These are phyloP conservation scores for Tragelaphus buxtoni DNA, from an alignment of 2,113 vertebrate species.

Conservation along the genomic window DNA sequence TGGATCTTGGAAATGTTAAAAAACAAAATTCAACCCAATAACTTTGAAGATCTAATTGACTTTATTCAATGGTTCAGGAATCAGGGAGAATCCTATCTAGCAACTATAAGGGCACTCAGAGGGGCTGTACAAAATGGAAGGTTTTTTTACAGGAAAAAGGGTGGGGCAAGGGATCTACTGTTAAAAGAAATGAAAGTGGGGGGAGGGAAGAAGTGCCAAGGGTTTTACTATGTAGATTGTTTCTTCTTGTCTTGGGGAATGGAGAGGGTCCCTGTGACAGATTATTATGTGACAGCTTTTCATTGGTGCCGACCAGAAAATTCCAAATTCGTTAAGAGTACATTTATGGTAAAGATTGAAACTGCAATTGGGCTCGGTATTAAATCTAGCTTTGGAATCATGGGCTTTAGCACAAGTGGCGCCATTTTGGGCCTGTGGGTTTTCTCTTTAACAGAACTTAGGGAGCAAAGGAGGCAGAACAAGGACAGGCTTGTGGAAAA, in stretches of 20 bases:
- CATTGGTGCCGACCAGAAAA: not conserved
- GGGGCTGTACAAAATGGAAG: not conserved
- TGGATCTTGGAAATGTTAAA: not conserved
- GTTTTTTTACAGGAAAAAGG: not conserved
- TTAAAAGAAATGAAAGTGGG: not conserved
- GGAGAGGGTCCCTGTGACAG: not conserved
- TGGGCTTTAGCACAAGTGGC: not conserved
- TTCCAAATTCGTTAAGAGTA: not conserved
- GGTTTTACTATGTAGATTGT: not conserved
- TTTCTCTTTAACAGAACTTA: not conserved
- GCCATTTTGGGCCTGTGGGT: not conserved
- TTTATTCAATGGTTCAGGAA: not conserved
- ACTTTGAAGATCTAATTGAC: not conserved
- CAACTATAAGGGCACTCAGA: not conserved
- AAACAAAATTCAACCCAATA: not conserved
- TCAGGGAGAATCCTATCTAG: not conserved
- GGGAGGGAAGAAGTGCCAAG: not conserved
- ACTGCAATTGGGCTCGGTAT: not conserved
- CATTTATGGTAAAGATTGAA: not conserved
- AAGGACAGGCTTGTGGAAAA: not conserved
- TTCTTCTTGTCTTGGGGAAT: not conserved
- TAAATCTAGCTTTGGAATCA: not conserved
- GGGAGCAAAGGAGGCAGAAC: not conserved
- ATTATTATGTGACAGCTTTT: not conserved
- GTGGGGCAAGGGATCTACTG: not conserved